Base-by-base conservation (phyloP, 1,140 invertebrate genomes). In the Onthophagus taurus region DNA sequence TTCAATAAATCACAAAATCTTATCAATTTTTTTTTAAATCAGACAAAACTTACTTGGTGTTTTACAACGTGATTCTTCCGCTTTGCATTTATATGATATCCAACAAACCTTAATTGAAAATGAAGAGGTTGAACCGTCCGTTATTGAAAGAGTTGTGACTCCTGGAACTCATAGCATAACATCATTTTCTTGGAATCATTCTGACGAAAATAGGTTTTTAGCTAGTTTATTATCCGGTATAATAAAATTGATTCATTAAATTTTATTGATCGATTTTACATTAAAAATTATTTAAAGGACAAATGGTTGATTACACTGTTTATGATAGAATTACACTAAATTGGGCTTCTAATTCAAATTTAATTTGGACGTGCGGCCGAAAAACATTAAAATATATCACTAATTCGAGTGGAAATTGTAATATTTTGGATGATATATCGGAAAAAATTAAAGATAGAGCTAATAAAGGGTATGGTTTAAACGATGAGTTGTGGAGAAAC, bases 161-260 rank as follows among this genome's bases (percentile, higher is more conserved):
- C 74, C 77, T 39, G 68, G 70, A 4, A 68, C 68, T 56, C 55
- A 66, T 37, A 57, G 63, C 37, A 67, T 86, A 4, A 73, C 80
- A 6, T 81, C 86, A 45, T 90, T 89, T 67, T 76, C 78, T 26
- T 92, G 88, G 85, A 87, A 93, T 72, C 83, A 82, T 2, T 70
- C 65, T 20, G 75, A 86, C 55, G 78, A 83, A 59, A 88, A 86
- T 59, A 65, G 85, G 39, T 66, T 91, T 34, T 65, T 91, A 37
- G 77, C 78, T 2, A 76, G 84, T 42, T 72, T 77, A 14, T 60
- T 74, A 29, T 71, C 71, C 63, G 79, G 76, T 71, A 53, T 6
- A 24, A 4, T 17, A 16, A 17, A 19, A n/a, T n/a, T n/a, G n/a
- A n/a, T n/a, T n/a, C n/a, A n/a, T 35, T 2, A 9, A 35, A n/a